A percentile compares a stretch with the other conserved stretches of the same genome.
Conservation (phyloP, 2,797 vertebrate genomes). For the Morelia viridis region DNA sequence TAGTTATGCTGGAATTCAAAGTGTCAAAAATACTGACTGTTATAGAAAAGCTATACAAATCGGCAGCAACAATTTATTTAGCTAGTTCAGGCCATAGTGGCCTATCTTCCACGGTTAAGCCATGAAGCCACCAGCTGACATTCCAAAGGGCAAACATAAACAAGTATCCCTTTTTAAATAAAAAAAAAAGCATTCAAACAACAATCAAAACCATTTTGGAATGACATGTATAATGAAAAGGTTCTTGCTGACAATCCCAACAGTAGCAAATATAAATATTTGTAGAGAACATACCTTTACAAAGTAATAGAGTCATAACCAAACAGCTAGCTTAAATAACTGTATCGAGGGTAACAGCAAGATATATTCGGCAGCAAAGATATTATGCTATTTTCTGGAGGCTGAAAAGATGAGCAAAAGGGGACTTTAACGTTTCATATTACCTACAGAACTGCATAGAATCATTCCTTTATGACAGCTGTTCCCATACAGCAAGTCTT, state of each 20-base stretch:
- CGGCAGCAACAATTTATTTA: constrained; percentile 66
- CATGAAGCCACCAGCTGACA: constrained; percentile 66
- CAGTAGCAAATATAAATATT: constrained; percentile 56
- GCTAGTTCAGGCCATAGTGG: constrained; percentile 60
- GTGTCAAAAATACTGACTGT: constrained; percentile 88
- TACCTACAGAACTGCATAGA: not conserved
- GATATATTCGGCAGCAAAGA: constrained; percentile 44
- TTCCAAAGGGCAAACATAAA: constrained; percentile 55
- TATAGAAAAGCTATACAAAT: constrained; percentile 85
- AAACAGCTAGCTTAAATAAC: constrained; percentile 36
- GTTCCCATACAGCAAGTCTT: not conserved
- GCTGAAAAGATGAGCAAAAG: constrained; percentile 31
- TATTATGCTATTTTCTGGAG: constrained; percentile 14
- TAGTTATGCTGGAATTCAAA: constrained; percentile 81
- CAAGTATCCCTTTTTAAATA: constrained; percentile 54
- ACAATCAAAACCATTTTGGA: constrained; percentile 56
- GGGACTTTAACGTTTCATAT: not conserved
- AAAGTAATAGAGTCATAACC: constrained; percentile 28
- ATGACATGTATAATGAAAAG: constrained; percentile 58
- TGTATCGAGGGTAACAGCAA: constrained; percentile 43
- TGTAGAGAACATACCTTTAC: constrained; percentile 44
- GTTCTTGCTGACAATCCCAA: constrained; percentile 48
- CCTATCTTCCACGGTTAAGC: constrained; percentile 63
- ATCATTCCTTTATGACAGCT: not conserved
- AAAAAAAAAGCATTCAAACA: constrained; percentile 50